phyloP scores from a whole-genome alignment of 2,113 vertebrate species.

The Antechinus stuartii region DNA sequence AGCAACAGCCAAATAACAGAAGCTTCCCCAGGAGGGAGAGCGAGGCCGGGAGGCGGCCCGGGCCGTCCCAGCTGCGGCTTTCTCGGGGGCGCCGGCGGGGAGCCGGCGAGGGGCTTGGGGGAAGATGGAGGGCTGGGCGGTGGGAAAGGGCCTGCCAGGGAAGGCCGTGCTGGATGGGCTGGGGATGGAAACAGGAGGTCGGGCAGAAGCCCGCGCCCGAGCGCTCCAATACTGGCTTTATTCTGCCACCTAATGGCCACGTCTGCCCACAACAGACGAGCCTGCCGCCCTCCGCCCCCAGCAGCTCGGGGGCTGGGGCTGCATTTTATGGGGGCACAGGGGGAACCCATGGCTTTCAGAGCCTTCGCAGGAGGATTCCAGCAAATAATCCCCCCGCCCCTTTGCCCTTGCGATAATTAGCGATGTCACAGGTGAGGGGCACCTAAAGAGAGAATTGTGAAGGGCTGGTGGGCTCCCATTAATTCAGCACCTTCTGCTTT shows the following conservation, averaged over 20 bases:
- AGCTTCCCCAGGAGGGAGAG: not conserved
- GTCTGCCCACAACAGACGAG: not conserved
- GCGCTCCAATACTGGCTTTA: slow-evolving; percentile 44
- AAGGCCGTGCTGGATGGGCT: not conserved
- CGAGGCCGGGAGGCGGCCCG: not conserved
- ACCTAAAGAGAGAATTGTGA: not conserved
- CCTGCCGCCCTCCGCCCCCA: too few species aligned
- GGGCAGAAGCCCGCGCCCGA: not conserved
- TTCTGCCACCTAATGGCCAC: slow-evolving; percentile 74
- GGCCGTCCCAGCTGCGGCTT: not conserved
- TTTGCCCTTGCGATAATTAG: not conserved
- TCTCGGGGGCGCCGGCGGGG: not conserved
- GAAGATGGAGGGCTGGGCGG: not conserved
- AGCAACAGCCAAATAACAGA: not conserved
- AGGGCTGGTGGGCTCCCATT: not conserved
- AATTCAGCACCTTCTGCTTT: not conserved
- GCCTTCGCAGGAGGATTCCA: not conserved
- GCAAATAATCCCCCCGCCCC: not conserved
- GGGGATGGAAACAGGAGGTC: not conserved
- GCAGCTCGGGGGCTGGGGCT: not conserved
- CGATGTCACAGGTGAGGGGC: accelerated
- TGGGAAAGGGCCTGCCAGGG: not conserved
- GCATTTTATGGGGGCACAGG: not conserved
- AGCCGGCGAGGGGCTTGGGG: not conserved
- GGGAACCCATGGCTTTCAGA: not conserved